phyloP scores from a whole-genome alignment of 2,888 invertebrate genomes.

The Folsomia manolachei region DNA sequence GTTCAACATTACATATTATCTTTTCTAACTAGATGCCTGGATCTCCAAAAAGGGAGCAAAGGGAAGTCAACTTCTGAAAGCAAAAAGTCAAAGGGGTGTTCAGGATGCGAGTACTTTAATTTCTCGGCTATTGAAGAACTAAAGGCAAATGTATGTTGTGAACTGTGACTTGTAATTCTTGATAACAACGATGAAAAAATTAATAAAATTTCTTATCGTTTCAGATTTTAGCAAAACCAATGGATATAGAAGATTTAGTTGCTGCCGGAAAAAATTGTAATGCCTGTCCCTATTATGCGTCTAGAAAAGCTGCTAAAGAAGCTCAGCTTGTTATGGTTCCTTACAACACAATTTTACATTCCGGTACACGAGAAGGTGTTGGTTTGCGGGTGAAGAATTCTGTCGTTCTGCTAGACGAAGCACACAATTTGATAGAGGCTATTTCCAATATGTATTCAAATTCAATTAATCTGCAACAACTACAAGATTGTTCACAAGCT shows the following conservation, averaged over 20 bases:
- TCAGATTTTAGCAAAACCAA: constrained; percentile 63
- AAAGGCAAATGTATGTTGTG: constrained; percentile 53
- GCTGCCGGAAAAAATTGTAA: constrained; percentile 63
- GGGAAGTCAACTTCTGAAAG: constrained; percentile 60
- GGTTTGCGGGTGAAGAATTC: constrained; percentile 64
- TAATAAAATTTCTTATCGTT: background rate
- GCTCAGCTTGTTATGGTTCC: constrained; percentile 76
- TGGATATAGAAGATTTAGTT: constrained; percentile 85
- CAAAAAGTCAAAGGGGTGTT: constrained; percentile 62
- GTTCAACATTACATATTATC: background rate
- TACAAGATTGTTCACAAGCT: constrained; percentile 38
- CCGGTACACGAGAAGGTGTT: constrained; percentile 70
- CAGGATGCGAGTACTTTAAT: constrained; percentile 69
- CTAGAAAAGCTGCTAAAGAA: constrained; percentile 74
- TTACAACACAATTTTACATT: constrained; percentile 77
- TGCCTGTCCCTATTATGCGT: constrained; percentile 92
- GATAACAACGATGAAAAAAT: background rate
- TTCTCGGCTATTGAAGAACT: constrained; percentile 63
- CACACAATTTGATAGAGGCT: constrained; percentile 91
- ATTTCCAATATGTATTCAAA: constrained; percentile 81
- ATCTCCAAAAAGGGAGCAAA: constrained; percentile 67
- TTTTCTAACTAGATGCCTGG: constrained; percentile 67
- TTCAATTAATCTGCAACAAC: constrained; percentile 59
- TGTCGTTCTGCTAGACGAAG: constrained; percentile 88
- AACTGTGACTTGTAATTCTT: background rate